Conservation (phyloP, 1,140 invertebrate species). For the Drosophila nigromelanica region DNA sequence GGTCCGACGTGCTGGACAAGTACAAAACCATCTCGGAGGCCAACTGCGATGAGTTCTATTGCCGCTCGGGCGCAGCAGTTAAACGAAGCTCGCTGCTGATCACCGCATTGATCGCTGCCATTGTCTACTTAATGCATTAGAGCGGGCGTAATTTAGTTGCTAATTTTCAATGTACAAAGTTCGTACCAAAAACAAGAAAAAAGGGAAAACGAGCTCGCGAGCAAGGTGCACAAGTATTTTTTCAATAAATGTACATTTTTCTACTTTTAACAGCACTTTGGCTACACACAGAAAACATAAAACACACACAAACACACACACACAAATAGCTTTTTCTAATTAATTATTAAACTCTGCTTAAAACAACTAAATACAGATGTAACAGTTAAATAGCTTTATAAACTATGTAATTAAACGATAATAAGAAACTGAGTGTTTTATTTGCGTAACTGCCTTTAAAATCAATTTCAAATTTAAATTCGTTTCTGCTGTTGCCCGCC, state of each 20-base stretch:
- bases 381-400: conserved; percentile 49
- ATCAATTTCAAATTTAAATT: conserved; percentile 4
- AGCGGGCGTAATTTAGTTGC: conserved; percentile 34
- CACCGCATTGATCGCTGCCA: conserved; percentile 44
- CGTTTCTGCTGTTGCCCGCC: too few relatives aligned
- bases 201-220: neutral
- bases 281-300: conserved; percentile 2
- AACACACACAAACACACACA: conserved; percentile 9
- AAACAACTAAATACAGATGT: conserved; percentile 36
- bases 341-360: conserved; percentile 39
- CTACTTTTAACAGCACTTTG: conserved; percentile 30
- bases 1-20: conserved; percentile 77
- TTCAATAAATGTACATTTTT: conserved; percentile 37
- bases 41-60: conserved; percentile 71
- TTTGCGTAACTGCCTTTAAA: neutral
- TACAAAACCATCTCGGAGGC: conserved; percentile 63
- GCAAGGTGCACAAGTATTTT: conserved; percentile 23
- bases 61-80: conserved; percentile 48
- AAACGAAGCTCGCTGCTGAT: conserved; percentile 33
- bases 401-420: conserved; percentile 42
- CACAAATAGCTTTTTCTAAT: conserved; percentile 32
- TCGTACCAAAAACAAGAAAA: conserved; percentile 60
- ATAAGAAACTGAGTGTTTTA: conserved; percentile 10
- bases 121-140: conserved; percentile 78
- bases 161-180: conserved; percentile 73